Evolutionary conservation across 2,113 vertebrate genomes (phyloP).

Genomic region (Tringa solitaria): DNA sequence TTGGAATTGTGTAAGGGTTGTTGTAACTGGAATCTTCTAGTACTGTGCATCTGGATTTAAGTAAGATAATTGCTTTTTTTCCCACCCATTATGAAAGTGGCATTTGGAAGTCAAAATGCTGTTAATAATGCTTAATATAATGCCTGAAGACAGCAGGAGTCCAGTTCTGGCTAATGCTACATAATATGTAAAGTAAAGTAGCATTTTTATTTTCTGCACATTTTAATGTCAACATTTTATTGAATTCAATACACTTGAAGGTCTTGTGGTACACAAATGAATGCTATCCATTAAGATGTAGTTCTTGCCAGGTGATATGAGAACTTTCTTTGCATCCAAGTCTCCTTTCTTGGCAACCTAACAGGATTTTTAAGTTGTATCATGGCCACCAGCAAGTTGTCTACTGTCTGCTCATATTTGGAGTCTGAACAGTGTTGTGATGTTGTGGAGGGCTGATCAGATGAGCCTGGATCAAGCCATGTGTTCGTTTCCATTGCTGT

Average conservation of each 20-base stretch:
- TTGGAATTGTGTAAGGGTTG: neutral
- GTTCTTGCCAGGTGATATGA: neutral
- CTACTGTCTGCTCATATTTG: neutral
- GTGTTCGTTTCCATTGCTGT: neutral
- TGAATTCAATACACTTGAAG: neutral
- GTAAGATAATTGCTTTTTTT: neutral
- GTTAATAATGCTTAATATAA: neutral
- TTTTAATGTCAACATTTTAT: neutral
- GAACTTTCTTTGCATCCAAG: neutral
- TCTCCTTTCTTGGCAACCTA: neutral
- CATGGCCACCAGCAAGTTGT: neutral
- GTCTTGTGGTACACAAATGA: neutral
- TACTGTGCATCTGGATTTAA: neutral
- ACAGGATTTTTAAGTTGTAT: neutral
- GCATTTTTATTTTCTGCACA: neutral
- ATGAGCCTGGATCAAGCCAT: neutral
- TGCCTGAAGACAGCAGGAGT: neutral
- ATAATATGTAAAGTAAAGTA: neutral
- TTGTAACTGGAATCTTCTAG: neutral
- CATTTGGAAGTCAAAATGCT: neutral
- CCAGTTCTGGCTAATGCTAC: neutral
- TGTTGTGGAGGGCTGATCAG: neutral
- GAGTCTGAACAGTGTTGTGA: neutral
- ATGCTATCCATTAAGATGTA: neutral
- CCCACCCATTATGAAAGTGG: neutral